Evolutionary conservation across 2,797 vertebrate species (phyloP).

Genomic region (Melanotaenia maccullochi): DNA sequence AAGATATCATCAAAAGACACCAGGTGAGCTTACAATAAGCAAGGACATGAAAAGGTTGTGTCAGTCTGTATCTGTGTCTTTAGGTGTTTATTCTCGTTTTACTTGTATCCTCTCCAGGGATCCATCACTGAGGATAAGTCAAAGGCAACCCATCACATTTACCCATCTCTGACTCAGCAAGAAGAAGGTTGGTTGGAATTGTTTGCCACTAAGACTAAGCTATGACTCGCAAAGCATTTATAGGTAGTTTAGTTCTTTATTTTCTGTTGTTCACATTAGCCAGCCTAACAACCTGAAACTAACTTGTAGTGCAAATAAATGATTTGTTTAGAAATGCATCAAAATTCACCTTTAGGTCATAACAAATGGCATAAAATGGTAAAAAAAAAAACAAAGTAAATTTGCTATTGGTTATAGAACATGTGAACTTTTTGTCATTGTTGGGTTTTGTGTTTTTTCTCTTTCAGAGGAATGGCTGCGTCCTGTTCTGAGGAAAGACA

Average conservation of each 20-base stretch:
- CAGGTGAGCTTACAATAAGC: conserved; percentile 83
- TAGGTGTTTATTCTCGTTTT: not conserved
- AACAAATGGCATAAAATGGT: not conserved
- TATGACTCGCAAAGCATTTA: no score
- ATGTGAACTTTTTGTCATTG: not conserved
- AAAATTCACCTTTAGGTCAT: not conserved
- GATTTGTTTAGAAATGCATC: not conserved
- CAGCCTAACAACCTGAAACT: no score
- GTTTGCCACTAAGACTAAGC: not conserved
- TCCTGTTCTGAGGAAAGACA: conserved; percentile 95
- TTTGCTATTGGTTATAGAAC: not conserved
- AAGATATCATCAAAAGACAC: conserved; percentile 97
- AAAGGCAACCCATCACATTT: conserved; percentile 95
- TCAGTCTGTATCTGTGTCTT: not conserved
- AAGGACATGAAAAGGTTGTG: not conserved
- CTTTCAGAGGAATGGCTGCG: conserved; percentile 95
- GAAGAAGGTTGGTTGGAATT: conserved; percentile 88
- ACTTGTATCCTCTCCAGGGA: conserved; percentile 79
- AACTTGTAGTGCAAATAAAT: not conserved
- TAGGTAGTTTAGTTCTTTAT: no score
- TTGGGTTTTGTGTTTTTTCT: conserved; percentile 41
- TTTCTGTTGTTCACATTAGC: not conserved
- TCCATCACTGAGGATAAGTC: conserved; percentile 95
- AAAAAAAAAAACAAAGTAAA: not conserved
- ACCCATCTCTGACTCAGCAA: conserved; percentile 86